A percentile compares a stretch with the other conserved stretches of the same genome.
phyloP scores from a whole-genome alignment of 2,797 vertebrate genomes.

The Microhierax caerulescens region DNA sequence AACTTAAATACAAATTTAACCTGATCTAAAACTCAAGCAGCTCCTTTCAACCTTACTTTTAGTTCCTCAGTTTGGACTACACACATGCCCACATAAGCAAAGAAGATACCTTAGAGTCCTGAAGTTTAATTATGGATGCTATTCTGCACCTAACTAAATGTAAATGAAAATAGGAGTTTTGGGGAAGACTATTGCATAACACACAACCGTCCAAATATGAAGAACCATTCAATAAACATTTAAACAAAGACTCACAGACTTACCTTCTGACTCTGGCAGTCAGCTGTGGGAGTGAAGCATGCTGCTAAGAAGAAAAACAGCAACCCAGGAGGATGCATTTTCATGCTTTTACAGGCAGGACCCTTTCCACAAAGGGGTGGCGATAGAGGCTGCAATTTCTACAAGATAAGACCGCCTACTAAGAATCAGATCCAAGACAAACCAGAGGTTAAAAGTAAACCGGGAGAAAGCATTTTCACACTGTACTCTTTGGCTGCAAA shows the following conservation, averaged over 20 bases:
- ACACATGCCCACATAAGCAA: not conserved
- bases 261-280: conserved; percentile 55
- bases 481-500: conserved; percentile 28
- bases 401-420: conserved; percentile 55
- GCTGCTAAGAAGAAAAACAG: conserved; percentile 50
- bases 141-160: not conserved
- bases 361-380: conserved; percentile 27
- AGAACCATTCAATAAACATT: not conserved
- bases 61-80: not conserved
- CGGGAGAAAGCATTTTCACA: conserved; percentile 25
- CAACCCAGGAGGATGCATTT: conserved; percentile 59
- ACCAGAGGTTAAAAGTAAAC: conserved; percentile 60
- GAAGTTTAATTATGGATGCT: not conserved
- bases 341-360: conserved; percentile 41
- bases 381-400: conserved; percentile 17
- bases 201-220: fast-evolving
- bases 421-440: conserved; percentile 65
- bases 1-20: not conserved
- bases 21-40: not conserved
- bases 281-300: conserved; percentile 8
- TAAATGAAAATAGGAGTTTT: not conserved
- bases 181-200: not conserved
- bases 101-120: not conserved
- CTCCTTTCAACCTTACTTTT: not conserved
- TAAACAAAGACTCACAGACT: not conserved